Conservation (phyloP, 37 sponge, comb jelly and placozoan species). For the Chondrosia reniformis region DNA sequence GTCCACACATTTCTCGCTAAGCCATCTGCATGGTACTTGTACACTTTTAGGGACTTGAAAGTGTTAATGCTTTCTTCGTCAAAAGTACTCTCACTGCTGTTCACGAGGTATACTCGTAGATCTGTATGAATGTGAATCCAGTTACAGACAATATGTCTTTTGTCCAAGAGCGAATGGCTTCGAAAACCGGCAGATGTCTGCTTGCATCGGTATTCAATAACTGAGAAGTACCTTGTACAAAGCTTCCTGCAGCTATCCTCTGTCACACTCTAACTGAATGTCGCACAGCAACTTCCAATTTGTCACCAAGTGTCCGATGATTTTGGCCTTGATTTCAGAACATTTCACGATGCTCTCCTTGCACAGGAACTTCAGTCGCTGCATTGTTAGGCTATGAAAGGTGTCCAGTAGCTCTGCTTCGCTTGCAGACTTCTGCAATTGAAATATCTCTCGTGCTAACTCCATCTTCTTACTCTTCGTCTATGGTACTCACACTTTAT, state of each 20-base stretch:
- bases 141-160: neutral
- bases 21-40: neutral
- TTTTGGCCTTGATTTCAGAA: neutral
- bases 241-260: no score
- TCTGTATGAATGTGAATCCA: neutral
- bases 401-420: neutral
- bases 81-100: neutral
- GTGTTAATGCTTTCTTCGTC: neutral
- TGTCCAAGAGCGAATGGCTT: constrained; percentile 1
- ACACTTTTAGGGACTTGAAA: neutral
- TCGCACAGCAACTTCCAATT: neutral
- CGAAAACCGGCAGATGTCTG: neutral
- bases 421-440: neutral
- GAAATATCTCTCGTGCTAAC: neutral
- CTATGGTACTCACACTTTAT: neutral
- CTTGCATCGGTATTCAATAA: neutral
- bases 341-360: neutral
- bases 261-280: neutral
- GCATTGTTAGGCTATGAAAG: neutral
- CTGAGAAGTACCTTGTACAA: no score
- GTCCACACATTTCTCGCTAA: neutral
- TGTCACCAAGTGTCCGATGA: neutral
- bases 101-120: neutral
- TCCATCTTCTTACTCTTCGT: neutral
- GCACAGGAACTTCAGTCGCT: neutral